phyloP scores from a whole-genome alignment of 2,888 invertebrate species.

The Lomographa bimaculata region DNA sequence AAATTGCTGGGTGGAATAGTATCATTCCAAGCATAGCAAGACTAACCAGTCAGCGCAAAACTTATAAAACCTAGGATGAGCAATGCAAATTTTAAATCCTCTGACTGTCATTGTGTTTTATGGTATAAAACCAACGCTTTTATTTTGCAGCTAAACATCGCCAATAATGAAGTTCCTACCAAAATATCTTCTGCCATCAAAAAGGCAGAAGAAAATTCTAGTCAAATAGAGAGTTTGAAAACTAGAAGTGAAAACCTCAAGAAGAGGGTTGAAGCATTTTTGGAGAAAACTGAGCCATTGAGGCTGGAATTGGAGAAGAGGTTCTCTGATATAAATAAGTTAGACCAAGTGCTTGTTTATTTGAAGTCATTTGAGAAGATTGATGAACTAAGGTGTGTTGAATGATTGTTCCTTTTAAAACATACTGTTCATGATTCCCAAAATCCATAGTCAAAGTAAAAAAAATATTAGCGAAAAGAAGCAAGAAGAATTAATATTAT shows the following conservation, averaged over 20 bases:
- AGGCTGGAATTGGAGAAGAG: slow-evolving; percentile 68
- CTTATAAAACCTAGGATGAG: no score
- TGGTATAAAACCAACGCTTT: no score
- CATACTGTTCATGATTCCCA: no score
- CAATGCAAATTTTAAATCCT: no score
- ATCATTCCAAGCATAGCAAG: no score
- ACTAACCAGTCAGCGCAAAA: no score
- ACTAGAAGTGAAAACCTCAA: slow-evolving; percentile 71
- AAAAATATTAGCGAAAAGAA: no score
- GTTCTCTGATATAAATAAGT: slow-evolving; percentile 73
- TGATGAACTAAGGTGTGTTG: slow-evolving; percentile 87
- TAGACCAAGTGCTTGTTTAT: slow-evolving; percentile 86
- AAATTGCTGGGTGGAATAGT: no score
- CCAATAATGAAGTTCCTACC: slow-evolving; percentile 85
- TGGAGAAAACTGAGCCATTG: slow-evolving; percentile 66
- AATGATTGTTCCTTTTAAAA: no score
- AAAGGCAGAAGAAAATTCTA: slow-evolving; percentile 83
- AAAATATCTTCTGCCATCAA: slow-evolving; percentile 85
- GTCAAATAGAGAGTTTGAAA: slow-evolving; percentile 73
- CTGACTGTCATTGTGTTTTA: no score
- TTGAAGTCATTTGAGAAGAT: slow-evolving; percentile 87
- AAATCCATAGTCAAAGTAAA: no score
- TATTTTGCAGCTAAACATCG: slow-evolving; percentile 85
- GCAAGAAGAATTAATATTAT: no score
- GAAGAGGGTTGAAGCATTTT: slow-evolving; percentile 62